Percentiles rank a stretch among this genome's conserved stretches.
These are phyloP conservation scores for Varroa destructor DNA, from an alignment of 1,140 invertebrate species.

Conservation along the genomic window DNA sequence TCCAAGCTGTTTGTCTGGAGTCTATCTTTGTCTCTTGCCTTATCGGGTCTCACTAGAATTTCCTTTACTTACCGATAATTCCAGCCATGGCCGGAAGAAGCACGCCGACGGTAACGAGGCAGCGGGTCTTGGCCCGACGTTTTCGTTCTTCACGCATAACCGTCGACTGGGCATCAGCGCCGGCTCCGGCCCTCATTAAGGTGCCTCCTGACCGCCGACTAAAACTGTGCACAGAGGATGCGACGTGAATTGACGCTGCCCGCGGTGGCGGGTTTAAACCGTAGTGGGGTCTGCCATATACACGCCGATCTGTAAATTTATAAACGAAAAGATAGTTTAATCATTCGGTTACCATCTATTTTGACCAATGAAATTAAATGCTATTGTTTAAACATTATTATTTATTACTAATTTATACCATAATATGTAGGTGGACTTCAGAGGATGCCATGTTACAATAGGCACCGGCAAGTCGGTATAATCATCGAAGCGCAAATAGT, in stretches of 20 bases:
- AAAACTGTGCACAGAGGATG: slow-evolving; percentile 12
- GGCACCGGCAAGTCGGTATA: too few species aligned
- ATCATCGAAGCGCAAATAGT: too few species aligned
- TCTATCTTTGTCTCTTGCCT: too few species aligned
- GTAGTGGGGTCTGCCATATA: slow-evolving; percentile 25
- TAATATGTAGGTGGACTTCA: too few species aligned
- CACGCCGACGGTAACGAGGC: slow-evolving; percentile 19
- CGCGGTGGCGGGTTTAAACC: slow-evolving; percentile 4
- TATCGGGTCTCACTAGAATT: too few species aligned
- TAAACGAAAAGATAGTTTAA: neutral
- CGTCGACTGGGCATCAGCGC: slow-evolving; percentile 8
- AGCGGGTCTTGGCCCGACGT: slow-evolving; percentile 1
- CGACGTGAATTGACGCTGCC: slow-evolving; percentile 19
- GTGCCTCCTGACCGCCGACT: slow-evolving; percentile 13
- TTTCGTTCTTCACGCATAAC: slow-evolving; percentile 17
- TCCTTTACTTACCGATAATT: slow-evolving; percentile 18
- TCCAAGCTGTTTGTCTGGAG: too few species aligned
- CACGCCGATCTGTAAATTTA: slow-evolving; percentile 21
- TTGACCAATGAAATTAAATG: too few species aligned
- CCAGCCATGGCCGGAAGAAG: slow-evolving; percentile 12
- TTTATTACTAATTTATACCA: too few species aligned
- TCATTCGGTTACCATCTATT: too few species aligned
- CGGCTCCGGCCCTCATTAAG: slow-evolving; percentile 21
- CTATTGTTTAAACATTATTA: too few species aligned
- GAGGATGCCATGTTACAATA: too few species aligned